Evolutionary conservation across 2,888 invertebrate species (phyloP).

Genomic region (Eristalis pertinax): DNA sequence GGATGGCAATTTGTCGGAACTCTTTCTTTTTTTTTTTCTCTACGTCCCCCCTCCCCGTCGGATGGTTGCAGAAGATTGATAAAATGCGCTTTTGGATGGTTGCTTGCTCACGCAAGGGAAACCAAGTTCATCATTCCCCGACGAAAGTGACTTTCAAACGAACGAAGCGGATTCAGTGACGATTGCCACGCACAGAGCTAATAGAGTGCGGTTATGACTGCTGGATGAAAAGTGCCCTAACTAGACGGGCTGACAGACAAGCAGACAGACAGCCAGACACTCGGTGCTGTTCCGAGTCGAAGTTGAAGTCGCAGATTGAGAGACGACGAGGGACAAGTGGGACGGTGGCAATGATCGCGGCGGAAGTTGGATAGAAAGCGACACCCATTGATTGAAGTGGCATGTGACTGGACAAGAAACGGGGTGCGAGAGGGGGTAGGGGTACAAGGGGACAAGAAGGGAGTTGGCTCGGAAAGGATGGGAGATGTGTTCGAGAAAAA

Average conservation of each 20-base stretch:
- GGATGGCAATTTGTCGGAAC: slow-evolving; percentile 37
- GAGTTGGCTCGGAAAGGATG: no score
- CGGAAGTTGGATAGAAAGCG: no score
- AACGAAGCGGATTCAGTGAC: neutral
- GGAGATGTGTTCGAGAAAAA: neutral
- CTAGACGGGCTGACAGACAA: neutral
- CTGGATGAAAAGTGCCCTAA: neutral
- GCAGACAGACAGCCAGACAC: neutral
- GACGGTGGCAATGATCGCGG: no score
- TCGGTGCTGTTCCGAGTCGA: neutral
- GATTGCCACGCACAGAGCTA: neutral
- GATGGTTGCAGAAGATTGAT: neutral
- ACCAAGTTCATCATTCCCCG: slow-evolving; percentile 22
- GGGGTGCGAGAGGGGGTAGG: no score
- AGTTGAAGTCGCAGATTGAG: neutral
- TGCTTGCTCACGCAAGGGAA: slow-evolving; percentile 15
- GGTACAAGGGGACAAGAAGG: no score
- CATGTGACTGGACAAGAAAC: no score
- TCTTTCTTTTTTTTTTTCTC: slow-evolving; percentile 14
- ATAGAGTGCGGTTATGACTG: neutral
- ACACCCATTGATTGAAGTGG: no score
- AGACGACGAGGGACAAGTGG: no score
- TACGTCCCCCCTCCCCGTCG: neutral
- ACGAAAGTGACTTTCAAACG: slow-evolving; percentile 22
- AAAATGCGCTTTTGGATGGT: slow-evolving; percentile 10